Evolutionary conservation across 2,797 vertebrate species (phyloP).

Genomic region (Coendou prehensilis): DNA sequence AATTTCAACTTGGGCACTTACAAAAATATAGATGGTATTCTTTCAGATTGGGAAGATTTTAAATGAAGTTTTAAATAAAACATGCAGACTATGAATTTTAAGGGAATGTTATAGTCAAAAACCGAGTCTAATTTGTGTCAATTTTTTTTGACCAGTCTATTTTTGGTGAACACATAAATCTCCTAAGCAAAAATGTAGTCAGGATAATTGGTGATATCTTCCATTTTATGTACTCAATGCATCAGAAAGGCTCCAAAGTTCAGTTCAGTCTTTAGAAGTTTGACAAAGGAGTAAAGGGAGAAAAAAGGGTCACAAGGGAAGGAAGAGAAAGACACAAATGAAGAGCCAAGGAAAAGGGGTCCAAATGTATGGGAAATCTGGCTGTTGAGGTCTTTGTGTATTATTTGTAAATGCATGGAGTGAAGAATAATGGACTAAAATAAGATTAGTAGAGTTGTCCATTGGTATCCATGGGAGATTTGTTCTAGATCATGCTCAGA

Average conservation of each 20-base stretch:
- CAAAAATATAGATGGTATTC: constrained; percentile 10
- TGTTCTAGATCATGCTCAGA: neutral
- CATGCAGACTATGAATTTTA: constrained; percentile 29
- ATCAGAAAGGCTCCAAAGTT: neutral
- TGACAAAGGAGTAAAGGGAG: neutral
- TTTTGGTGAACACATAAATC: constrained; percentile 44
- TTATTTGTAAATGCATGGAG: neutral
- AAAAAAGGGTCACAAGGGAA: neutral
- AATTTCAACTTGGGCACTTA: constrained; percentile 12
- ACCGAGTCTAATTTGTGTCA: neutral
- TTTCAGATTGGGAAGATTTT: constrained; percentile 42
- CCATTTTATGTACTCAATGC: neutral
- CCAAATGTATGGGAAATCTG: neutral
- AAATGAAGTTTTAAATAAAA: constrained; percentile 49
- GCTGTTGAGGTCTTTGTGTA: neutral
- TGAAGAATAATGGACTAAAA: neutral
- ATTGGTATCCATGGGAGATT: too few species aligned
- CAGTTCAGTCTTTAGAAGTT: neutral
- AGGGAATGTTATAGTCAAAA: constrained; percentile 29
- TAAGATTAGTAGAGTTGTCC: neutral
- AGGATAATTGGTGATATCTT: neutral
- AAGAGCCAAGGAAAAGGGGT: neutral
- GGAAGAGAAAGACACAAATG: neutral
- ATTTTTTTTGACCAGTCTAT: neutral
- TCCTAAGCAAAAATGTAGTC: neutral